Evolutionary conservation across 2,797 vertebrate genomes (phyloP), one percentile per base, ranked within the genome.

Genomic region (Loriculus beryllinus): DNA sequence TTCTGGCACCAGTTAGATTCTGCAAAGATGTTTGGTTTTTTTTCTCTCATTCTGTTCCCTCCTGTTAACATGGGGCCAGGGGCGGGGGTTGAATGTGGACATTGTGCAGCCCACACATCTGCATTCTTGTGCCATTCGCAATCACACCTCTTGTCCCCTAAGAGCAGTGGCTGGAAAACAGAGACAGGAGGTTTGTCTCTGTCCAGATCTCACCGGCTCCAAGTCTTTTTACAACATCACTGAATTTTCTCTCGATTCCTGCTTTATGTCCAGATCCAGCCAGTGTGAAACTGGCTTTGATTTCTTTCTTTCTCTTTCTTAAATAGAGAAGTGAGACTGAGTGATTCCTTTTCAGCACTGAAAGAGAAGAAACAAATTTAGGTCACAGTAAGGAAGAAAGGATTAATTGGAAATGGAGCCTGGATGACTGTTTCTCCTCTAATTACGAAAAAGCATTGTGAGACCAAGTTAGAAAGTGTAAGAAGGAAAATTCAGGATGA

Each of bases 111-210:
- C 68, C 63, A 70, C 67, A 20, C 80, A 88, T 95, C 82, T 80
- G 57, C 90, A 82, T 92, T 93, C 74, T 88, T 94, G 82, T 95
- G 86, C 78, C 92, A 86, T 89, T 95, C 1, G 12, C 95, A 92
- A 82, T 81, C 84, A 74, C 85, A 95, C 84, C 86, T 96, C 78
- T 2, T 83, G 94, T 93, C 70, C 68, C 74, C 75, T 14, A 74
- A 86, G 77, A 91, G 68, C 82, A 85, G 37, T 85, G 82, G 62
- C 86, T 93, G 90, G 62, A 91, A 96, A 95, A 10, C 62, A 96
- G 93, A 96, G 71, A 88, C 75, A 72, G 57, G 37, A 92, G 86
- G 12, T 79, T 92, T 94, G 79, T 90, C 86, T 95, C 82, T 78
- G 76, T 51, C 85, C 2, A 7, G 77, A 92, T 82, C 64, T 75